These are phyloP conservation scores for Coptodon rendalli DNA, from an alignment of 2,113 vertebrate genomes.

Conservation along the genomic window DNA sequence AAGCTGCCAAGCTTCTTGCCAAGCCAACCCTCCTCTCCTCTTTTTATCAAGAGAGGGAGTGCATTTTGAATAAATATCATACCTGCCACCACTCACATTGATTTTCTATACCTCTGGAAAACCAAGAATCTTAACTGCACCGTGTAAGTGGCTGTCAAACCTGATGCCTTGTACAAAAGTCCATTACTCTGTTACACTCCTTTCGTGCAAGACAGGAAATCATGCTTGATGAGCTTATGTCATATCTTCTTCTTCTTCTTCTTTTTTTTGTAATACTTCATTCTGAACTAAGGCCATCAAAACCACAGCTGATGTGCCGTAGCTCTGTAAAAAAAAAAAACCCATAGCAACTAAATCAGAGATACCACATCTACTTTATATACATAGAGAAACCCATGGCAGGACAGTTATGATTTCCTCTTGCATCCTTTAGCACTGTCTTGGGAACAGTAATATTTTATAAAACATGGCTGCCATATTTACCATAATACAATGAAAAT, in stretches of 20 bases:
- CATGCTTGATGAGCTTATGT: slow-evolving; percentile 3
- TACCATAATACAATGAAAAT: slow-evolving; percentile 42
- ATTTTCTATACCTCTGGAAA: slow-evolving; percentile 25
- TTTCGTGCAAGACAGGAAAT: neutral
- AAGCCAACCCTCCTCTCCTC: slow-evolving; percentile 9
- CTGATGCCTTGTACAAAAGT: slow-evolving; percentile 3
- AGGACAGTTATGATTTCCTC: neutral
- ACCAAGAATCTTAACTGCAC: slow-evolving; percentile 18
- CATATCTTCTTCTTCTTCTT: neutral
- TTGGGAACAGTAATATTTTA: neutral
- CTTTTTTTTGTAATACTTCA: neutral
- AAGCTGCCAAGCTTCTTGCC: slow-evolving; percentile 39
- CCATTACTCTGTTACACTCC: slow-evolving; percentile 10
- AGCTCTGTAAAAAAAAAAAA: neutral
- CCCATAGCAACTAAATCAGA: neutral
- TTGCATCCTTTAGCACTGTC: neutral
- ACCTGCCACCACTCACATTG: slow-evolving; percentile 25
- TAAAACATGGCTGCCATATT: slow-evolving; percentile 17
- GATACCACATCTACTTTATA: neutral
- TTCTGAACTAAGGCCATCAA: neutral
- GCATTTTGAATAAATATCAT: slow-evolving; percentile 43
- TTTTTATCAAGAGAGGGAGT: neutral
- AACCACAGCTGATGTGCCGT: neutral
- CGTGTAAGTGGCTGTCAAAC: neutral
- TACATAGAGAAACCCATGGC: neutral